Evolutionary conservation across 2,113 vertebrate species (phyloP).

Genomic region (Spilogale gracilis): DNA sequence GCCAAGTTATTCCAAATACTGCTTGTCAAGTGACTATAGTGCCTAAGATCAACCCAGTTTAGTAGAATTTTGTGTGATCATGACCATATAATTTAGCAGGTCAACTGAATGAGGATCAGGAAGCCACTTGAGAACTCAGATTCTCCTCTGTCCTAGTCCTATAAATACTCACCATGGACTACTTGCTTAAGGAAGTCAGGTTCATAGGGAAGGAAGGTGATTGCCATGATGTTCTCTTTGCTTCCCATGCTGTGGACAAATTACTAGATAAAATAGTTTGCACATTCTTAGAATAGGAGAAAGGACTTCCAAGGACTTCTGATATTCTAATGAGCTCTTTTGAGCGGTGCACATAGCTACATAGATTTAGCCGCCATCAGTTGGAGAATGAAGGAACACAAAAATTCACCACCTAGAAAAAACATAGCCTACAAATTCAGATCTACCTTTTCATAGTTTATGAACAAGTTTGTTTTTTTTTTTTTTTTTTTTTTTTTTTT

Average conservation of each 20-base stretch:
- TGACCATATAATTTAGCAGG: background rate
- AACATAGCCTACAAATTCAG: background rate
- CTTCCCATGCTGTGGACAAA: background rate
- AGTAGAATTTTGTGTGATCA: background rate
- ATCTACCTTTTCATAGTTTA: background rate
- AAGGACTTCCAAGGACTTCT: background rate
- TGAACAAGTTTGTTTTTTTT: fast-evolving
- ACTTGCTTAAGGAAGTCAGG: background rate
- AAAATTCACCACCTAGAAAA: background rate
- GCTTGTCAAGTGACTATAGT: too few species aligned
- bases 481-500: too few species aligned
- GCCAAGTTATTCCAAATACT: background rate
- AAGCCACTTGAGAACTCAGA: background rate
- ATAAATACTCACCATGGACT: fast-evolving
- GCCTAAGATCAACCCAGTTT: background rate
- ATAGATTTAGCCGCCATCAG: background rate
- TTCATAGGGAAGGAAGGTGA: background rate
- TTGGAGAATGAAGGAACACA: background rate
- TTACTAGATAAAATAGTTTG: background rate
- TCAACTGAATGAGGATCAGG: background rate
- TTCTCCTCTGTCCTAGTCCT: fast-evolving
- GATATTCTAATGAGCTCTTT: background rate
- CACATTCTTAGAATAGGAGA: background rate
- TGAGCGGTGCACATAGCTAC: background rate
- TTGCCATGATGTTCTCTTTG: fast-evolving